A percentile compares a stretch with the other conserved stretches of the same genome.
These are phyloP conservation scores for Palythoa grandiflora DNA, from an alignment of 92 coral and sea anemone genomes.

Conservation along the genomic window DNA sequence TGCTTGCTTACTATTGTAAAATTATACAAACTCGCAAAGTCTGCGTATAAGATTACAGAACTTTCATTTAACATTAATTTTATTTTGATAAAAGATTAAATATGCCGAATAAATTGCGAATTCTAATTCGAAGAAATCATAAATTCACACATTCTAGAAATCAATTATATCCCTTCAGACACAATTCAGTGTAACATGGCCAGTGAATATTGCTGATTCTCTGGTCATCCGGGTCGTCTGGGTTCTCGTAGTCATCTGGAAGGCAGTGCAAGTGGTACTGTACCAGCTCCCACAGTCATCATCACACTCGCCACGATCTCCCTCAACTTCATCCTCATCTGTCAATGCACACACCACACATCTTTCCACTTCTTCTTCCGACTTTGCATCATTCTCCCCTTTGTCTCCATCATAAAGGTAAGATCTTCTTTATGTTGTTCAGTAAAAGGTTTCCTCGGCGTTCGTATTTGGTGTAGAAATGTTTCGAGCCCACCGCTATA, in stretches of 20 bases:
- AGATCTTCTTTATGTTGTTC: too few species aligned
- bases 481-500: too few species aligned
- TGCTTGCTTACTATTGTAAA: neutral
- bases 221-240: slow-evolving; percentile 1
- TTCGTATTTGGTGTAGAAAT: too few species aligned
- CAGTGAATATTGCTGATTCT: slow-evolving; percentile 17
- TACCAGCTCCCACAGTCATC: neutral
- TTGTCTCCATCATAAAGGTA: neutral
- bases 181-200: neutral
- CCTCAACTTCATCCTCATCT: slow-evolving; percentile 24
- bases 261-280: slow-evolving; percentile 36
- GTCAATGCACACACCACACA: slow-evolving; percentile 8
- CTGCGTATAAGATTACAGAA: slow-evolving; percentile 8
- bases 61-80: neutral
- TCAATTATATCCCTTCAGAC: neutral
- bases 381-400: neutral
- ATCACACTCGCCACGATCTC: slow-evolving; percentile 8
- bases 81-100: neutral
- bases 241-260: slow-evolving; percentile 14
- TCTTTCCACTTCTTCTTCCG: slow-evolving; percentile 16
- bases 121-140: neutral
- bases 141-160: neutral
- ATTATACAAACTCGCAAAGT: neutral
- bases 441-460: too few species aligned
- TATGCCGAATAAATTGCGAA: slow-evolving; percentile 6